Base-by-base conservation (phyloP, 2,888 invertebrate species). In the Zygogramma bicolorata region DNA sequence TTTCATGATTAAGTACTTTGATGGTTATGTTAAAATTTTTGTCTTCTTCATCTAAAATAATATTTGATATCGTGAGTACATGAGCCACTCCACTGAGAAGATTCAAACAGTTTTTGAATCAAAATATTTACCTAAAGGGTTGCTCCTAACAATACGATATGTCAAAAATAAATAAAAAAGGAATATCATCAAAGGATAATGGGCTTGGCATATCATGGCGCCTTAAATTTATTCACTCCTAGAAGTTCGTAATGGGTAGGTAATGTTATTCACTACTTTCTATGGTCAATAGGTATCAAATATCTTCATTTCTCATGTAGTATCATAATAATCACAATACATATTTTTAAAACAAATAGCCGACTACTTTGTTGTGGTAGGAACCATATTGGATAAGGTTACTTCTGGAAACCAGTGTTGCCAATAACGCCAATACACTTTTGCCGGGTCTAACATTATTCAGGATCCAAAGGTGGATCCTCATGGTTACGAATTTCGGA, bases 151-250 rank as follows among this genome's bases (percentile, higher is more conserved):
- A 68, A 77, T 78, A 66, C 71, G 76, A 79, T 77, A 79, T 70
- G 78, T 80, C 73, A 81, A 79, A 77, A 83, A 77, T 72, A 81
- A 80, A 77, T 83, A 84, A 80, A 85, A 77, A 74, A 85, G 72
- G 70, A 84, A 76, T 77, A 81, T 79, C 80, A 83, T 82, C 75
- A 81, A 78, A 77, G 82, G 79, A 79, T 80, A 82, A 83, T 85
- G 87, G 87, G 87, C 86, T 87, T 85, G 87, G 87, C 86, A 84
- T 82, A 85, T 84, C 87, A 87, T 87, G 86, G 85, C 86, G 85
- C 81, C 83, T 79, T 75, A 74, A 77, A 75, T 79, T 78, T 75
- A 73, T 73, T 76, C 75, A 75, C 78, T 78, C 71, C 70, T 71
- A 75, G 74, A 67, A 66, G 70, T 76, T 77, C 79, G 79, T 80